Evolutionary conservation across 2,888 invertebrate genomes (phyloP).

Genomic region (Pyrgus malvae): DNA sequence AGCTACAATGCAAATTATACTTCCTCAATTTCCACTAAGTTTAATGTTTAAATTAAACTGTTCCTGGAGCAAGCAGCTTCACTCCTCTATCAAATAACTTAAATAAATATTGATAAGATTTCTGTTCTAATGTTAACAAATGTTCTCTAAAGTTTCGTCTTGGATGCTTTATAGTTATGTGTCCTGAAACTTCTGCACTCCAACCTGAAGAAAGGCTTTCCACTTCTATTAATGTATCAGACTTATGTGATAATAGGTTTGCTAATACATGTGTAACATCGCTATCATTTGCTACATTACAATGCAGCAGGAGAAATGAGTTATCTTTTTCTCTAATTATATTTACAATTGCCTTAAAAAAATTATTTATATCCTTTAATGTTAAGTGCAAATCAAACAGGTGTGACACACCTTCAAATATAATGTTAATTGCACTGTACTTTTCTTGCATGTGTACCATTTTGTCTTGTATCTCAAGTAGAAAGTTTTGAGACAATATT

Average conservation of each 20-base stretch:
- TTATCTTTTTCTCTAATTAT: slow-evolving; percentile 52
- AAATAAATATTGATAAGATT: slow-evolving; percentile 79
- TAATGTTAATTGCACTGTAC: slow-evolving; percentile 74
- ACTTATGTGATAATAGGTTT: slow-evolving; percentile 83
- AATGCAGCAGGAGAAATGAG: slow-evolving; percentile 76
- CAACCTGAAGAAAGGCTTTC: slow-evolving; percentile 86
- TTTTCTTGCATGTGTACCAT: slow-evolving; percentile 56
- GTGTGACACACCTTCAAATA: slow-evolving; percentile 88
- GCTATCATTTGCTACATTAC: slow-evolving; percentile 81
- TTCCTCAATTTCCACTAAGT: no score
- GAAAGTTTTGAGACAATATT: slow-evolving; percentile 60
- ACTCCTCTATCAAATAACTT: slow-evolving; percentile 89
- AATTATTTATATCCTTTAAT: slow-evolving; percentile 72
- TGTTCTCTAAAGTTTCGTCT: slow-evolving; percentile 59
- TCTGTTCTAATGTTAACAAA: slow-evolving; percentile 50
- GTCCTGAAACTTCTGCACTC: slow-evolving; percentile 88
- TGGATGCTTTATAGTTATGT: slow-evolving; percentile 79
- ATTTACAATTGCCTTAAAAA: slow-evolving; percentile 71
- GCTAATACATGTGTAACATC: slow-evolving; percentile 82
- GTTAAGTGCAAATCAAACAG: slow-evolving; percentile 84
- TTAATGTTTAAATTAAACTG: slow-evolving; percentile 38
- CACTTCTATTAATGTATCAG: slow-evolving; percentile 84
- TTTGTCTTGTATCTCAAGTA: slow-evolving; percentile 61
- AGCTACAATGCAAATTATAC: no score
- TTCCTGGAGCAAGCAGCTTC: slow-evolving; percentile 87